Evolutionary conservation across 1,140 invertebrate species (phyloP).

Genomic region (Bombus fervidus): DNA sequence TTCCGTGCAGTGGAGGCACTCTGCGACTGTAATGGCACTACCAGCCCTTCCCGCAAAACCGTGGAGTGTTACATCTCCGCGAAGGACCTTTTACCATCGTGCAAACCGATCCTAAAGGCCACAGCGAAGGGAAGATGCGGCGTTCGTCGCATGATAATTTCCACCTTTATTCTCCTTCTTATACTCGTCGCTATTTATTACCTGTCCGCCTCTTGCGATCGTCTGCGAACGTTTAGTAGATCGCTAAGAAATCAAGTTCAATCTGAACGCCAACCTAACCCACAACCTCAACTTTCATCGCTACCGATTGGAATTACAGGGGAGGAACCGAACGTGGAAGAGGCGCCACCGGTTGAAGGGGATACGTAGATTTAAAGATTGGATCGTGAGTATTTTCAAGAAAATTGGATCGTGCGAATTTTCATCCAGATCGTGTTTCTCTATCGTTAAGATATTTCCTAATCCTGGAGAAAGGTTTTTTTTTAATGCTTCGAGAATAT

Average conservation of each 20-base stretch:
- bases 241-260: background rate
- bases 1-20: slow-evolving; percentile 2
- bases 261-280: background rate
- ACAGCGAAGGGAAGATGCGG: slow-evolving; percentile 35
- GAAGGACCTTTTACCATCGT: slow-evolving; percentile 28
- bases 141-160: slow-evolving; percentile 42
- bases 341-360: background rate
- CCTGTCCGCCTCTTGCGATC: background rate
- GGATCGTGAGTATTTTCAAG: background rate
- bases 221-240: background rate
- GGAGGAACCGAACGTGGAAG: background rate
- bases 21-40: slow-evolving; percentile 46
- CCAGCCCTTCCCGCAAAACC: background rate
- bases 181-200: slow-evolving; percentile 33
- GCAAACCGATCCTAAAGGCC: slow-evolving; percentile 41
- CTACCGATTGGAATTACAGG: background rate
- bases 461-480: background rate
- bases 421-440: too few relatives aligned
- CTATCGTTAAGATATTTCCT: background rate
- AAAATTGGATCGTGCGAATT: background rate
- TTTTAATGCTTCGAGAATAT: too few relatives aligned
- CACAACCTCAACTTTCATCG: background rate
- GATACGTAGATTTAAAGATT: background rate
- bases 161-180: slow-evolving; percentile 26
- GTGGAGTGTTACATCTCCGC: background rate